Conservation (phyloP, 2,113 vertebrate genomes). For the Heterochromis multidens region DNA sequence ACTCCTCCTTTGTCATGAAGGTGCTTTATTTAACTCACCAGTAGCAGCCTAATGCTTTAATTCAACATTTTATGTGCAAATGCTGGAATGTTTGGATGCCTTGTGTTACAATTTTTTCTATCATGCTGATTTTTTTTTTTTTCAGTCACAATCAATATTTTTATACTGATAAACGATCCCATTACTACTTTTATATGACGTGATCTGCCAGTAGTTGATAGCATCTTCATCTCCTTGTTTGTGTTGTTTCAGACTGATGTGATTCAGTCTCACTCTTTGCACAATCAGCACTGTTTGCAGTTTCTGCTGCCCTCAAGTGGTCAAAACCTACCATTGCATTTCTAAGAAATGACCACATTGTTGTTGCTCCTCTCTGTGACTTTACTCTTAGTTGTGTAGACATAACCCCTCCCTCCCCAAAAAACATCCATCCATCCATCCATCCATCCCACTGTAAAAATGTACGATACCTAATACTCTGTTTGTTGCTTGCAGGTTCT, state of each 20-base stretch:
- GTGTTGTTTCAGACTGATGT: not conserved
- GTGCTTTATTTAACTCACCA: conserved; percentile 44
- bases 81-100: not conserved
- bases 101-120: not conserved
- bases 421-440: too few species aligned
- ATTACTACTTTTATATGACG: too few species aligned
- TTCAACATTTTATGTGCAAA: not conserved
- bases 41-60: not conserved
- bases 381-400: not conserved
- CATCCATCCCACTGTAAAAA: not conserved
- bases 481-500: conserved; percentile 59
- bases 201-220: too few species aligned
- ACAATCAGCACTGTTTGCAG: not conserved
- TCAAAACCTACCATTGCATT: not conserved
- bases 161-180: too few species aligned
- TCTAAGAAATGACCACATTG: not conserved
- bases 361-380: not conserved
- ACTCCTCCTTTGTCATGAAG: conserved; percentile 91
- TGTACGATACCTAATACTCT: not conserved
- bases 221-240: not conserved
- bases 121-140: not conserved
- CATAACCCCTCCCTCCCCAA: not conserved
- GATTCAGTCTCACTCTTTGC: not conserved
- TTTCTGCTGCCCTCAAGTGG: not conserved
- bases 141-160: too few species aligned